Evolutionary conservation across 2,113 vertebrate species (phyloP).

Genomic region (Chionodraco myersi): DNA sequence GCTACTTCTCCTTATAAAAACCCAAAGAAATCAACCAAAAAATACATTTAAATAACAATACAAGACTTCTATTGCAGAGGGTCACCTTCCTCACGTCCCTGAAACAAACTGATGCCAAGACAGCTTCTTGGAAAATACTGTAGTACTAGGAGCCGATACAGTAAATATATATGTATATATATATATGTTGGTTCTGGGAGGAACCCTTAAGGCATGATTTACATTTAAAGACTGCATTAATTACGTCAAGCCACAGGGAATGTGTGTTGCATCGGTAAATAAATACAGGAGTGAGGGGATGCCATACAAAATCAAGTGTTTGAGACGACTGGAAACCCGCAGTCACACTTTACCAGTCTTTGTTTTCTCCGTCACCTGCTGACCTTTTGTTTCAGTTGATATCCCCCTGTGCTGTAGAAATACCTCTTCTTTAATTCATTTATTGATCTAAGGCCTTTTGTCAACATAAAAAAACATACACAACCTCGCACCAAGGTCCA

Average conservation of each 20-base stretch:
- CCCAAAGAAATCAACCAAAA: conserved; percentile 34
- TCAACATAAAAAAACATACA: conserved; percentile 38
- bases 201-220: conserved; percentile 73
- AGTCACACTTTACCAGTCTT: conserved; percentile 78
- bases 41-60: conserved; percentile 54
- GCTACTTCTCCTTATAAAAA: conserved; percentile 47
- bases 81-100: conserved; percentile 57
- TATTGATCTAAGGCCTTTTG: conserved; percentile 57
- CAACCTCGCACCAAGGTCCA: conserved; percentile 39
- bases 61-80: conserved; percentile 22
- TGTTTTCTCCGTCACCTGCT: conserved; percentile 64
- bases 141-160: conserved; percentile 41
- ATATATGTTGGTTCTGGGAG: conserved; percentile 47
- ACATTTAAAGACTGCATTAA: conserved; percentile 67
- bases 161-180: conserved; percentile 50
- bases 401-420: conserved; percentile 40
- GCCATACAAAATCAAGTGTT: conserved; percentile 50
- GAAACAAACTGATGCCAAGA: conserved; percentile 55
- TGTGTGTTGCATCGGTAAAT: conserved; percentile 73
- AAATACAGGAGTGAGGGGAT: conserved; percentile 68
- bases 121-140: conserved; percentile 66
- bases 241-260: conserved; percentile 76
- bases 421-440: conserved; percentile 7
- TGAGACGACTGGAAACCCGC: conserved; percentile 84
- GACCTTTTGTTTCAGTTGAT: background rate